phyloP scores from a whole-genome alignment of 2,888 invertebrate genomes.

The Cantharis flavilabris region DNA sequence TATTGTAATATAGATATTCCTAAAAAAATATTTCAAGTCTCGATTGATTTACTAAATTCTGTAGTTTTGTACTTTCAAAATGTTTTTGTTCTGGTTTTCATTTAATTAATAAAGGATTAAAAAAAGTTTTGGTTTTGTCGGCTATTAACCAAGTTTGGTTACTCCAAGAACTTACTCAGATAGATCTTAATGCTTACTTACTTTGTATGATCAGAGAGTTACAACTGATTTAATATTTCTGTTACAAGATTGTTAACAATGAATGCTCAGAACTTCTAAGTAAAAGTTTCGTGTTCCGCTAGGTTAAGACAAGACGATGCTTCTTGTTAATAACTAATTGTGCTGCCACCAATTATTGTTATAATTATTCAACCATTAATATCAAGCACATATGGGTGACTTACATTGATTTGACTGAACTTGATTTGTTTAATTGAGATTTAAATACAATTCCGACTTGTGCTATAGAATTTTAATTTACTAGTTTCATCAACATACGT shows the following conservation, averaged over 20 bases:
- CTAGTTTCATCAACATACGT: too few relatives aligned
- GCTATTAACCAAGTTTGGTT: neutral
- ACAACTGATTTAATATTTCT: neutral
- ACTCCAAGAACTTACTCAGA: neutral
- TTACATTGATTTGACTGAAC: neutral
- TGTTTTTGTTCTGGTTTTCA: too few relatives aligned
- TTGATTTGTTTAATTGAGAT: neutral
- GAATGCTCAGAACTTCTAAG: neutral
- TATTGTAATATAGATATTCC: too few relatives aligned
- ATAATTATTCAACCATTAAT: neutral
- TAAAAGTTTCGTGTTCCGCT: neutral
- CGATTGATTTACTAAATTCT: too few relatives aligned
- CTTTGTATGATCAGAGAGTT: neutral
- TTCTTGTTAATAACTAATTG: neutral
- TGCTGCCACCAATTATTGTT: neutral
- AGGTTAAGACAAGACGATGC: neutral
- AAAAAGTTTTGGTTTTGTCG: too few relatives aligned
- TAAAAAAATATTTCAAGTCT: too few relatives aligned
- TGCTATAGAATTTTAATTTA: too few relatives aligned
- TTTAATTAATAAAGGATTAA: too few relatives aligned
- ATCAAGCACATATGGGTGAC: neutral
- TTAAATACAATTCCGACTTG: neutral
- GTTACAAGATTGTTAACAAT: neutral
- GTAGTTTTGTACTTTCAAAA: too few relatives aligned
- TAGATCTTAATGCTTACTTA: neutral